These are phyloP conservation scores for Thelaira solivaga DNA, from an alignment of 2,888 invertebrate species.

Conservation along the genomic window DNA sequence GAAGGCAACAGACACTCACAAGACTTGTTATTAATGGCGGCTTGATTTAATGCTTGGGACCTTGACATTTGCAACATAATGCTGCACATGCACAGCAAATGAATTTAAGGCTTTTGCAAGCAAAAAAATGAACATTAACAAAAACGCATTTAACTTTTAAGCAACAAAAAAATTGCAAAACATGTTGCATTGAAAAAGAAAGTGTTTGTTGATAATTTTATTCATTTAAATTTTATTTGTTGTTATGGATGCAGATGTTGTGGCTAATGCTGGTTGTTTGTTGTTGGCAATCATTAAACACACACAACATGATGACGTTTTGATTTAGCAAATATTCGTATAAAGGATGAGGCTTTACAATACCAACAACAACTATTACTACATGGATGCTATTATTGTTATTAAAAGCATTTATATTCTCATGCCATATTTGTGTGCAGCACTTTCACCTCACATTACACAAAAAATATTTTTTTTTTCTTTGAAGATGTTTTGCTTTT, in stretches of 20 bases:
- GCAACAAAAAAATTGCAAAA: not conserved
- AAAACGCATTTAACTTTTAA: conserved; percentile 35
- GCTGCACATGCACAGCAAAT: conserved; percentile 32
- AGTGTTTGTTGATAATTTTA: conserved; percentile 43
- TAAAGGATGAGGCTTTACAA: not conserved
- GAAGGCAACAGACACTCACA: not conserved
- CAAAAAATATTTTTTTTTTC: not conserved
- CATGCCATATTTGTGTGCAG: conserved; percentile 10
- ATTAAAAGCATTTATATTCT: conserved; percentile 10
- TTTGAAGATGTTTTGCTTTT: conserved; percentile 10
- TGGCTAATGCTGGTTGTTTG: too few relatives aligned
- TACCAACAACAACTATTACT: too few relatives aligned
- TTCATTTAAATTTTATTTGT: not conserved
- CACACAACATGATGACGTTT: conserved; percentile 23
- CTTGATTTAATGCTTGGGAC: conserved; percentile 48
- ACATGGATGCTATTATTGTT: too few relatives aligned
- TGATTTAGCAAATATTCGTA: not conserved
- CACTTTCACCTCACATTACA: conserved; percentile 37
- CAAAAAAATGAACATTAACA: conserved; percentile 4
- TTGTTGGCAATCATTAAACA: conserved; percentile 29
- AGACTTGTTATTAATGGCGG: conserved; percentile 36
- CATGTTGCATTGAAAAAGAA: conserved; percentile 54
- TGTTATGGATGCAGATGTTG: conserved; percentile 39
- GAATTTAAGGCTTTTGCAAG: conserved; percentile 2
- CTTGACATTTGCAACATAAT: conserved; percentile 61